phyloP scores from a whole-genome alignment of 2,888 invertebrate species.

The Chrysodeixis includens region DNA sequence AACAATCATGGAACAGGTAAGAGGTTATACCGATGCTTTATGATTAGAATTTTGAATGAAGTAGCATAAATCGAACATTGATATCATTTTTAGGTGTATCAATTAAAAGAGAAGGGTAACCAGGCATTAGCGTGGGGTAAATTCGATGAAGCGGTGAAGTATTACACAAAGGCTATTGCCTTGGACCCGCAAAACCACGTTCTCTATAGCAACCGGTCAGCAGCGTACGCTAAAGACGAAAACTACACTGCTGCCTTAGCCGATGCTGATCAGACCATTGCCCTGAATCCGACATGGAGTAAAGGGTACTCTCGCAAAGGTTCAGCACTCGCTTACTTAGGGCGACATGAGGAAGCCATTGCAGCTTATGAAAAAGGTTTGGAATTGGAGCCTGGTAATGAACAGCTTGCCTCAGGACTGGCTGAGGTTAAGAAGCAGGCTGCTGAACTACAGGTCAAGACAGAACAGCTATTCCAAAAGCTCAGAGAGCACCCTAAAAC shows the following conservation, averaged over 20 bases:
- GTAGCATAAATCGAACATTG: constrained; percentile 42
- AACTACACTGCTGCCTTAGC: constrained; percentile 93
- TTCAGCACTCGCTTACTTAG: constrained; percentile 94
- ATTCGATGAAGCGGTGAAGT: constrained; percentile 93
- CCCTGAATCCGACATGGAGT: constrained; percentile 95
- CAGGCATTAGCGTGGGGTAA: constrained; percentile 94
- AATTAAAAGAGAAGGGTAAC: constrained; percentile 96
- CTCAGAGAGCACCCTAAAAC: constrained; percentile 92
- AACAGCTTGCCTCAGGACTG: constrained; percentile 91
- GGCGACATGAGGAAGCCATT: constrained; percentile 93
- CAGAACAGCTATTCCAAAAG: constrained; percentile 87
- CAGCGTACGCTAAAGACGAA: constrained; percentile 95
- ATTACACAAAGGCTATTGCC: constrained; percentile 94
- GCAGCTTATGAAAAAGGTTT: constrained; percentile 92
- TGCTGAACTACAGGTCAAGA: constrained; percentile 63
- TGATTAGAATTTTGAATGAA: constrained; percentile 57
- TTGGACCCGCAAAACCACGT: constrained; percentile 95
- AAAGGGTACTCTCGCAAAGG: constrained; percentile 97
- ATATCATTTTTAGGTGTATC: constrained; percentile 91
- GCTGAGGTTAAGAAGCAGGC: constrained; percentile 88
- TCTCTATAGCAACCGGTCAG: constrained; percentile 97
- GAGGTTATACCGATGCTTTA: constrained; percentile 79
- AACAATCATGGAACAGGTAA: constrained; percentile 83
- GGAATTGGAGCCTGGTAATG: constrained; percentile 92
- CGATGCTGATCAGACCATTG: constrained; percentile 95